Percentiles rank a stretch among this genome's conserved stretches.
These are phyloP conservation scores for Gambusia holbrooki DNA, from an alignment of 2,113 vertebrate genomes.

Conservation along the genomic window DNA sequence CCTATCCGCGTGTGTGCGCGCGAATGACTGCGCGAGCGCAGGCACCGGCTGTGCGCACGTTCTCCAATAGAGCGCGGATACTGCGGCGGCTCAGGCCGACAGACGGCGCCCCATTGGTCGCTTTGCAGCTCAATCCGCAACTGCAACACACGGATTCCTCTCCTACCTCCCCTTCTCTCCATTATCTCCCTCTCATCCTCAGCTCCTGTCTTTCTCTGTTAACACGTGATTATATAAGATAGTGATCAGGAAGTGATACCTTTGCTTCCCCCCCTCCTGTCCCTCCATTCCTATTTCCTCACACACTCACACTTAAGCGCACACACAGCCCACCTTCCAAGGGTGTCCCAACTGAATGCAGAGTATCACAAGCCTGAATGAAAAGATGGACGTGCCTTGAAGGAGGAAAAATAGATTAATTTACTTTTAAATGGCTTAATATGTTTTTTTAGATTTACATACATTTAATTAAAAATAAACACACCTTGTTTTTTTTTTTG, in stretches of 20 bases:
- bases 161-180: slow-evolving; percentile 21
- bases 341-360: slow-evolving; percentile 30
- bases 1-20: slow-evolving; percentile 14
- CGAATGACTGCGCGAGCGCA: slow-evolving; percentile 35
- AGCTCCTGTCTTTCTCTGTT: slow-evolving; percentile 54
- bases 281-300: slow-evolving; percentile 43
- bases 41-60: slow-evolving; percentile 39
- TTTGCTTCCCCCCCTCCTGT: slow-evolving; percentile 11
- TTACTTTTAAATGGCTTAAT: neutral
- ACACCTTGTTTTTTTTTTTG: no score
- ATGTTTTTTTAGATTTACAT: neutral
- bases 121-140: slow-evolving; percentile 53
- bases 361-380: neutral
- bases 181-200: slow-evolving; percentile 48
- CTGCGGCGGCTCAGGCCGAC: slow-evolving; percentile 52
- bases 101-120: slow-evolving; percentile 64
- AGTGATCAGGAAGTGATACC: slow-evolving; percentile 66
- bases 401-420: neutral
- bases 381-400: neutral
- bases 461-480: no score
- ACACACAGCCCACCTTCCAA: neutral
- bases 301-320: slow-evolving; percentile 6
- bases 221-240: slow-evolving; percentile 74
- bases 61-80: slow-evolving; percentile 71
- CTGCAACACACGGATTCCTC: slow-evolving; percentile 23